Conservation (phyloP, 2,888 invertebrate genomes). For the Metallyticus violacea region DNA sequence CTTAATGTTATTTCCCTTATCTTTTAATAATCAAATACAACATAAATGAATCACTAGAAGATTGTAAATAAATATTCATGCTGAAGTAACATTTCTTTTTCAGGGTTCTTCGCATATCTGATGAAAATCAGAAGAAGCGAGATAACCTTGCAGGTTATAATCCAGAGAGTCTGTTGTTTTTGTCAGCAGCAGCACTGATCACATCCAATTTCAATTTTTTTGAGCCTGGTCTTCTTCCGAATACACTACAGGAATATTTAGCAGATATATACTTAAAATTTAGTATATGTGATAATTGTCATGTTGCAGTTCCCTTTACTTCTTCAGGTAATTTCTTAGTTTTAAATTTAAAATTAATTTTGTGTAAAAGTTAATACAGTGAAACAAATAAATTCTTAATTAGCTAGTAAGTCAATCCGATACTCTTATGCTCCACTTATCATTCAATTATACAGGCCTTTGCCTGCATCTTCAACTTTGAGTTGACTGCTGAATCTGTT, state of each 20-base stretch:
- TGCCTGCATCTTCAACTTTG: too few species aligned
- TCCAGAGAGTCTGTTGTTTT: slow-evolving; percentile 42
- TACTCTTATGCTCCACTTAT: too few species aligned
- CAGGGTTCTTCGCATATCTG: slow-evolving; percentile 26
- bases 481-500: too few species aligned
- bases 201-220: slow-evolving; percentile 46
- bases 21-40: too few species aligned
- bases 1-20: too few species aligned
- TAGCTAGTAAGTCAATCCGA: too few species aligned
- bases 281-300: slow-evolving; percentile 47
- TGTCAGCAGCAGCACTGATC: slow-evolving; percentile 45
- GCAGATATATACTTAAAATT: slow-evolving; percentile 45
- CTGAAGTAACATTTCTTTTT: background rate
- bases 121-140: slow-evolving; percentile 11
- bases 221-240: slow-evolving; percentile 42
- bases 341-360: background rate
- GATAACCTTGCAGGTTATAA: background rate
- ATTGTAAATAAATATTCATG: too few species aligned
- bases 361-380: background rate
- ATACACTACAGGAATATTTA: slow-evolving; percentile 46
- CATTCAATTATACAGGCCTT: too few species aligned
- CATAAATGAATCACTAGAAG: too few species aligned
- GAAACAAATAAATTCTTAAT: too few species aligned
- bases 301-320: slow-evolving; percentile 40
- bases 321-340: slow-evolving; percentile 39